Evolutionary conservation across 2,113 vertebrate genomes (phyloP), one percentile per base, ranked within the genome.

Genomic region (Podocnemis expansa): DNA sequence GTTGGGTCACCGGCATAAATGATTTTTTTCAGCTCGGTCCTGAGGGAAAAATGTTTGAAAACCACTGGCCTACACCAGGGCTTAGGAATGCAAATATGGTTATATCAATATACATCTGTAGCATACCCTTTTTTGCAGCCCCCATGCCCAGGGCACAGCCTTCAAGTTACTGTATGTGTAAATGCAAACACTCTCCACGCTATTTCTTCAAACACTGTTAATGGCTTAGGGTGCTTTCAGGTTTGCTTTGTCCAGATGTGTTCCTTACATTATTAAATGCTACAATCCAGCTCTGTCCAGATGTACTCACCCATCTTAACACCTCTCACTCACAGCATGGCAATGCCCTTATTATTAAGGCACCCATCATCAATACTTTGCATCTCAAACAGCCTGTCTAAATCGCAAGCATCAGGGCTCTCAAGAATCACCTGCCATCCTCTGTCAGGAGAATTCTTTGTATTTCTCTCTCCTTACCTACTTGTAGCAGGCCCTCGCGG

Each of bases 401-500:
- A 67, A 67, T 16, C 63, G 38, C 19, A n/a, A 38, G 38, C 5
- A 38, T 38, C n/a, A 2, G 31, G 38, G 19, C 63, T 16, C 63
- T 67, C 34, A 67, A 22, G 38, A 49, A 1, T 2, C 2, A 0
- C 14, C 10, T 1, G 55, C 27, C 2, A 3, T 2, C 54, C 27
- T 4, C 85, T 21, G 17, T 2, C 82, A n/a, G 83, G 12, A 79
- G 27, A 52, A 8, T 41, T n/a, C n/a, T n/a, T 75, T 29, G 17
- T 38, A 0, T 1, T 1, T 31, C 1, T 11, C 12, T 1, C 10
- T 49, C n/a, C n/a, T n/a, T n/a, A n/a, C n/a, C n/a, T n/a, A n/a
- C 47, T 49, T 51, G 6, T 51, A 51, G 49, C 14, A 14, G 49
- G 11, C 49, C 49, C 49, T 51, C 49, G 14, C 49, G 11, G 11